These are phyloP conservation scores for Meghimatium bilineatum DNA, from an alignment of 2,888 invertebrate genomes.

Conservation along the genomic window DNA sequence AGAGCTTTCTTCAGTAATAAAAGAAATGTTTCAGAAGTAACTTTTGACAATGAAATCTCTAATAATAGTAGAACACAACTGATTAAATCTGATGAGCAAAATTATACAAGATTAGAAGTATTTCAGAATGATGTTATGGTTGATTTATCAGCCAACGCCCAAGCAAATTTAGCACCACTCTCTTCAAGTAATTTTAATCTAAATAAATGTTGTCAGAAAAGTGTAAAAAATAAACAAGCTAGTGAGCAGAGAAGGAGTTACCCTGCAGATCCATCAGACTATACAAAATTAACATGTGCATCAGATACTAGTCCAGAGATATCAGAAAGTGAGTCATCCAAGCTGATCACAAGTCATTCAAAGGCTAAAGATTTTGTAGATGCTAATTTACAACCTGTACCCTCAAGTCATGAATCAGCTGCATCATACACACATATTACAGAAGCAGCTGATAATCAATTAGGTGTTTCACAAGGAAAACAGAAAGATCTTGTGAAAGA, in stretches of 20 bases:
- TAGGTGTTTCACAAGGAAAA: not conserved
- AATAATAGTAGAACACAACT: conserved; percentile 9
- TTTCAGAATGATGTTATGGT: not conserved
- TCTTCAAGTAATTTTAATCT: not conserved
- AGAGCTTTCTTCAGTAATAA: not conserved
- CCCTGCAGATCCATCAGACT: not conserved
- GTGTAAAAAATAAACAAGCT: not conserved
- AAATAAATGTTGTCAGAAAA: not conserved
- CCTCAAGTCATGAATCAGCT: not conserved
- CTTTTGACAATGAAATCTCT: not conserved
- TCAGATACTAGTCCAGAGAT: not conserved
- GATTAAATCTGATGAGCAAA: conserved; percentile 1
- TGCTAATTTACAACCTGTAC: not conserved
- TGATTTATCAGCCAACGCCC: not conserved
- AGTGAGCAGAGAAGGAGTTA: not conserved
- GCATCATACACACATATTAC: not conserved
- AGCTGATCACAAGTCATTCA: not conserved
- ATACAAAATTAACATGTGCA: not conserved
- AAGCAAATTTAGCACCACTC: not conserved
- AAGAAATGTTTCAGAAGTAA: not conserved
- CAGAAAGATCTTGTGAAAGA: not conserved
- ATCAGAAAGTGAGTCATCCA: not conserved
- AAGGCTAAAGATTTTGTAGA: not conserved
- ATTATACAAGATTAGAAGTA: not conserved
- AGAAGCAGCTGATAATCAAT: not conserved